Conservation (phyloP, 1,140 invertebrate species). For the Arctopsyche grandis region DNA sequence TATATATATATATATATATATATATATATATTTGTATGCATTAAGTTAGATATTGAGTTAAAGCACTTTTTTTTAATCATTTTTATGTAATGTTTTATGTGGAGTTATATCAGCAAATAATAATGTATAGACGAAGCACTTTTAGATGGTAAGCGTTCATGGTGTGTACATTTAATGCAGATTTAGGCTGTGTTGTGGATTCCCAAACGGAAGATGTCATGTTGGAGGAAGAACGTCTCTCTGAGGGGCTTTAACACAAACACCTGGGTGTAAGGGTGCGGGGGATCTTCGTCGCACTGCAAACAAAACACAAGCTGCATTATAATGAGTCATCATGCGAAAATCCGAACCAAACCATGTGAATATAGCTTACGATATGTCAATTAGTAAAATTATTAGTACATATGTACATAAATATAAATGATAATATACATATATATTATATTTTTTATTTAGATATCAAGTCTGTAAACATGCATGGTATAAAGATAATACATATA, state of each 20-base stretch:
- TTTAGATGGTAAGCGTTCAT: constrained; percentile 8
- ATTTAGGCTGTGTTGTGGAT: constrained; percentile 83
- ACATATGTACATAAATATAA: no score
- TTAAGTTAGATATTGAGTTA: neutral
- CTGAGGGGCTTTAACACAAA: constrained; percentile 89
- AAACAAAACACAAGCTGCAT: constrained; percentile 59
- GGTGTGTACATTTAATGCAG: constrained; percentile 38
- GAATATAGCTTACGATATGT: no score
- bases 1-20: no score
- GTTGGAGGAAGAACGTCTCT: constrained; percentile 88
- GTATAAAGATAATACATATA: no score
- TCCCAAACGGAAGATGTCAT: constrained; percentile 92
- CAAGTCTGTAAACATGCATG: no score
- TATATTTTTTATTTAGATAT: no score
- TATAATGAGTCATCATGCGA: no score
- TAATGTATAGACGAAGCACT: neutral
- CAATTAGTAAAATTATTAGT: no score
- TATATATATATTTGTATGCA: no score
- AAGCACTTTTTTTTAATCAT: constrained; percentile 2
- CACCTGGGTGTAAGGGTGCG: constrained; percentile 88
- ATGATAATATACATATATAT: no score
- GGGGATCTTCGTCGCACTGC: constrained; percentile 92
- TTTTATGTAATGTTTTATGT: neutral
- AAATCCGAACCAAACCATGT: no score
- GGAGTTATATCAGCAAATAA: neutral